Percentiles rank a stretch among this genome's conserved stretches.
phyloP scores from a whole-genome alignment of 2,113 vertebrate genomes.

The Ochotona curzoniae region DNA sequence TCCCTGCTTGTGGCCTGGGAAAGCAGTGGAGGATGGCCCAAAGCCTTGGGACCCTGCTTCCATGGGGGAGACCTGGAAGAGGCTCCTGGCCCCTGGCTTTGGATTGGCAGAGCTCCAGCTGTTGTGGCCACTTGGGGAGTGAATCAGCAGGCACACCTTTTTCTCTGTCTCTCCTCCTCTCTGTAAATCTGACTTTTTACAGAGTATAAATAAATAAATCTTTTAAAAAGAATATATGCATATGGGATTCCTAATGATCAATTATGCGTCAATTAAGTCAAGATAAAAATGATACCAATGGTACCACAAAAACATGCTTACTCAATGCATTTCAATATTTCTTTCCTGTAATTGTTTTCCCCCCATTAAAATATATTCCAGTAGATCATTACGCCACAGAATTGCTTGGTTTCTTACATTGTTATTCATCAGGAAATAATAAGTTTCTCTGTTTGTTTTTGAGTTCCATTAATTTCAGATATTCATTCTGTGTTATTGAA shows the following conservation, averaged over 20 bases:
- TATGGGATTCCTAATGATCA: not conserved
- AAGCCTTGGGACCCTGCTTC: no score
- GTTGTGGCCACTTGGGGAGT: no score
- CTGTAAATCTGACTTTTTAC: no score
- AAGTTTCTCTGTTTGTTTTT: not conserved
- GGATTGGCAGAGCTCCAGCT: no score
- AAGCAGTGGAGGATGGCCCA: no score
- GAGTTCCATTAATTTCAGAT: not conserved
- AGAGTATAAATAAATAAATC: no score
- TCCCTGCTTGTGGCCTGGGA: no score
- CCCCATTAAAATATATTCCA: not conserved
- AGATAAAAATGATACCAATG: not conserved
- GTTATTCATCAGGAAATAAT: not conserved
- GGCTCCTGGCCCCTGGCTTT: no score
- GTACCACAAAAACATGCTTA: not conserved
- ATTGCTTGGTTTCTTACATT: not conserved
- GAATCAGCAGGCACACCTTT: no score
- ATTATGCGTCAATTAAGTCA: not conserved
- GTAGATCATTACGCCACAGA: not conserved
- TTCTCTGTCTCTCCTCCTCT: no score
- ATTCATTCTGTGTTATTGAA: not conserved
- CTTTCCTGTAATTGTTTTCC: not conserved
- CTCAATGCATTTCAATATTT: not conserved
- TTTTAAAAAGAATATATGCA: no score
- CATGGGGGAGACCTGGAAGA: no score